These are phyloP conservation scores for Chaenodraco wilsoni DNA, from an alignment of 2,797 vertebrate species.

Conservation along the genomic window DNA sequence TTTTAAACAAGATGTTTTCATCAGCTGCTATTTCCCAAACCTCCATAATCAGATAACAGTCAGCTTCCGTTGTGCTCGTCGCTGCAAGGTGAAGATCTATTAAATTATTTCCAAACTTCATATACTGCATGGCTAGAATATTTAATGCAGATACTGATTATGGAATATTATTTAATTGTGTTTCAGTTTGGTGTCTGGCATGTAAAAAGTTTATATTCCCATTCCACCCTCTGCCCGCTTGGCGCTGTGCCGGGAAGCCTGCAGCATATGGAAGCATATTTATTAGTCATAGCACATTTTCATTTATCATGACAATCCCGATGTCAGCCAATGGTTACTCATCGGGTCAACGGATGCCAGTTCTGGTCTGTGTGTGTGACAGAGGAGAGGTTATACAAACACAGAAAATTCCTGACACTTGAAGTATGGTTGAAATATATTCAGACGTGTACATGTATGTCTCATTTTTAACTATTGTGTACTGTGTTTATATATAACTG, in stretches of 20 bases:
- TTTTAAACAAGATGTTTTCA: neutral
- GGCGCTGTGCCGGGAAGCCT: conserved; percentile 39
- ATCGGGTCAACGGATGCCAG: conserved; percentile 58
- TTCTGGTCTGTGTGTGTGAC: conserved; percentile 51
- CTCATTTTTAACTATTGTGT: conserved; percentile 69
- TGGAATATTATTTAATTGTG: conserved; percentile 68
- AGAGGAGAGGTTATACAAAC: conserved; percentile 45
- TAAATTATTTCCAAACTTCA: conserved; percentile 82
- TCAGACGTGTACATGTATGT: conserved; percentile 71
- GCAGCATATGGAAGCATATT: conserved; percentile 63
- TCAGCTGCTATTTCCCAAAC: conserved; percentile 10
- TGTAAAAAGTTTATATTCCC: conserved; percentile 38
- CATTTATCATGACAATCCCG: conserved; percentile 64
- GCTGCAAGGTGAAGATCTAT: conserved; percentile 55
- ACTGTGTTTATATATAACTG: conserved; percentile 78
- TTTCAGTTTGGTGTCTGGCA: conserved; percentile 53
- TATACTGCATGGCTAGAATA: conserved; percentile 81
- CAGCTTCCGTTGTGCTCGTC: conserved; percentile 43
- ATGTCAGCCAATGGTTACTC: conserved; percentile 42
- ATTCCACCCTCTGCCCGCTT: conserved; percentile 40
- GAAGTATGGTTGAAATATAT: conserved; percentile 80
- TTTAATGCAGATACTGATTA: conserved; percentile 75
- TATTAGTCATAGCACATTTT: conserved; percentile 76
- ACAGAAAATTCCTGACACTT: conserved; percentile 83
- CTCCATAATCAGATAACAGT: conserved; percentile 30